Percentiles rank a stretch among this genome's conserved stretches.
phyloP scores from a whole-genome alignment of 2,888 invertebrate species.

The Muschampia staudingeri region DNA sequence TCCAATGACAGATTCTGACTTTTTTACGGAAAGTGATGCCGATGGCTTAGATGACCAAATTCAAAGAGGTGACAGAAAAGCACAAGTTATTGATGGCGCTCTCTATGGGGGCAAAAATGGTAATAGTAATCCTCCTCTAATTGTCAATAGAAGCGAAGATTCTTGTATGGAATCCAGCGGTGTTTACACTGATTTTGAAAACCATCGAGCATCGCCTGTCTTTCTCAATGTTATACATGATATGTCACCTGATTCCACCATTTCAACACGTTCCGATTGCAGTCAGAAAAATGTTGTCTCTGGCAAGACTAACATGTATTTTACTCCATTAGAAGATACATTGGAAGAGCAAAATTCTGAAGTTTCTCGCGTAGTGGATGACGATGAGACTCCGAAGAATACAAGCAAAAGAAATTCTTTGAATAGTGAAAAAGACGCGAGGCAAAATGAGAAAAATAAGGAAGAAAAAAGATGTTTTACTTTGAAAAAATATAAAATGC shows the following conservation, averaged over 20 bases:
- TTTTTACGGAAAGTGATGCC: slow-evolving; percentile 97
- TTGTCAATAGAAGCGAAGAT: slow-evolving; percentile 93
- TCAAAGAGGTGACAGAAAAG: slow-evolving; percentile 93
- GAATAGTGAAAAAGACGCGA: slow-evolving; percentile 84
- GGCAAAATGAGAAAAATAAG: slow-evolving; percentile 83
- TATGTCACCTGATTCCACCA: slow-evolving; percentile 93
- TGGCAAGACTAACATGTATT: slow-evolving; percentile 79
- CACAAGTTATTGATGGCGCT: slow-evolving; percentile 97
- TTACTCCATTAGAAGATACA: slow-evolving; percentile 78
- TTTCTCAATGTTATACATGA: slow-evolving; percentile 92
- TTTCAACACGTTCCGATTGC: slow-evolving; percentile 90
- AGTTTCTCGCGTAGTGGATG: slow-evolving; percentile 73
- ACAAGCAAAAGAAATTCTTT: slow-evolving; percentile 87
- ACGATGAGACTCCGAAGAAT: slow-evolving; percentile 82
- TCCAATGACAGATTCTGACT: slow-evolving; percentile 98
- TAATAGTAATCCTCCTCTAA: slow-evolving; percentile 90
- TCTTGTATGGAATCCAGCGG: slow-evolving; percentile 97
- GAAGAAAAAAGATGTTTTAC: slow-evolving; percentile 90
- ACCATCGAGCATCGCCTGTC: slow-evolving; percentile 89
- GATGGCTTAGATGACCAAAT: slow-evolving; percentile 95
- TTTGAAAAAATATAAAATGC: slow-evolving; percentile 94
- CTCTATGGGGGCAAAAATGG: slow-evolving; percentile 95
- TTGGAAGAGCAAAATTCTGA: slow-evolving; percentile 77
- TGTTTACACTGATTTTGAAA: slow-evolving; percentile 97
- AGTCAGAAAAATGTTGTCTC: slow-evolving; percentile 87